Conservation (phyloP, 2,797 vertebrate genomes). For the Anisognathus igniventris region DNA sequence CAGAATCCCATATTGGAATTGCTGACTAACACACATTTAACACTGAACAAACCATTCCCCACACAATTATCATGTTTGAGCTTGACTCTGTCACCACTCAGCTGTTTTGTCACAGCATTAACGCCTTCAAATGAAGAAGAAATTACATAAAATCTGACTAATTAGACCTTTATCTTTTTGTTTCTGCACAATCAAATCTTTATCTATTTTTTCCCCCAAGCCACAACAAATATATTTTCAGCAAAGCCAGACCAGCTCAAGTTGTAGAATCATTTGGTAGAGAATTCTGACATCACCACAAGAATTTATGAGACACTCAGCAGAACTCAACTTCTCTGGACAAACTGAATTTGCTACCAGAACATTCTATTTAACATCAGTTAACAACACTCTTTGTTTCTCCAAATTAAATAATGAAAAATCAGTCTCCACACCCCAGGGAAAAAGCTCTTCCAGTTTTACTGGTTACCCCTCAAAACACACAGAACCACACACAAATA, state of each 20-base stretch:
- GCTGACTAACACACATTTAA: not conserved
- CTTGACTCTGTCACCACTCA: not conserved
- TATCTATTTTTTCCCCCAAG: not conserved
- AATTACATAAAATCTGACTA: not conserved
- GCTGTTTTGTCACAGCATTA: not conserved
- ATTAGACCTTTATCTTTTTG: not conserved
- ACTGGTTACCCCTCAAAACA: not conserved
- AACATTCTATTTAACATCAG: not conserved
- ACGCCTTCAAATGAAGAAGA: not conserved
- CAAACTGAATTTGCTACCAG: not conserved
- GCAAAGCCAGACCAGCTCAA: not conserved
- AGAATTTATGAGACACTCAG: not conserved
- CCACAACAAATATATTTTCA: not conserved
- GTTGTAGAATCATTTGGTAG: not conserved
- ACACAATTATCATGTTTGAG: not conserved
- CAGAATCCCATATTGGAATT: not conserved
- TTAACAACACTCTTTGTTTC: not conserved
- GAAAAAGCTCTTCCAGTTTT: not conserved
- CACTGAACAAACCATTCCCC: not conserved
- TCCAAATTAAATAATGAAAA: not conserved
- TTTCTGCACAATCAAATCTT: not conserved
- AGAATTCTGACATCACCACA: not conserved
- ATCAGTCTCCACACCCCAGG: not conserved
- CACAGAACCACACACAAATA: not conserved
- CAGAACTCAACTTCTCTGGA: not conserved